A percentile compares a stretch with the other conserved stretches of the same genome.
Conservation (phyloP, 2,113 vertebrate genomes). For the Laterallus jamaicensis region DNA sequence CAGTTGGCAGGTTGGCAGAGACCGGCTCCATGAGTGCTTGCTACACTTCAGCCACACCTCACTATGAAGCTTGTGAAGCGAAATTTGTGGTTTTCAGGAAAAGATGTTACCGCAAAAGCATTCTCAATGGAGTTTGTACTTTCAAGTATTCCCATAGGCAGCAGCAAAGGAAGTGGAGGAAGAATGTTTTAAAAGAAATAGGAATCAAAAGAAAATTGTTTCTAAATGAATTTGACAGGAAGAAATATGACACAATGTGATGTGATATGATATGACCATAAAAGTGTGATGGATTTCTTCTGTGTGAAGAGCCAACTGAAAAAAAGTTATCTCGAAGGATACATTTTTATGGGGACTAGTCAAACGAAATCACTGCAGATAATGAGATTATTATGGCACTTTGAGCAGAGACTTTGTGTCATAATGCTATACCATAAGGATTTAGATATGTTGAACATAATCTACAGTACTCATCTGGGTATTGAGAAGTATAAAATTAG, state of each 20-base stretch:
- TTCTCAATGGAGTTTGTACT: background rate
- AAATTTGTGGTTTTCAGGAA: background rate
- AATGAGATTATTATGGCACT: constrained; percentile 34
- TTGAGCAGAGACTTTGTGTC: constrained; percentile 2
- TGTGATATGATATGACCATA: background rate
- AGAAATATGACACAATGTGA: background rate
- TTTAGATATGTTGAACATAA: constrained; percentile 22
- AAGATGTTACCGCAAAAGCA: background rate
- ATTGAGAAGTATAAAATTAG: constrained; percentile 24
- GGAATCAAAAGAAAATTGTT: background rate
- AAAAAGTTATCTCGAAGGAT: background rate
- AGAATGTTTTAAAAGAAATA: background rate
- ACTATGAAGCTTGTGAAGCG: background rate
- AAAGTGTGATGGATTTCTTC: background rate
- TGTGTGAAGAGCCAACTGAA: background rate
- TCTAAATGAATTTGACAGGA: background rate
- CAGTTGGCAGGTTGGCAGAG: background rate
- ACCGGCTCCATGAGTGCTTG: background rate
- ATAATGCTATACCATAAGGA: background rate
- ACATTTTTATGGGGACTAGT: background rate
- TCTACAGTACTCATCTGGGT: background rate
- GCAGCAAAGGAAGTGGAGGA: background rate
- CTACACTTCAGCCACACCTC: background rate
- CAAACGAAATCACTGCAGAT: constrained; percentile 22
- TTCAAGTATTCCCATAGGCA: background rate